These are phyloP conservation scores for Plusia festucae DNA, from an alignment of 2,888 invertebrate species.

Conservation along the genomic window DNA sequence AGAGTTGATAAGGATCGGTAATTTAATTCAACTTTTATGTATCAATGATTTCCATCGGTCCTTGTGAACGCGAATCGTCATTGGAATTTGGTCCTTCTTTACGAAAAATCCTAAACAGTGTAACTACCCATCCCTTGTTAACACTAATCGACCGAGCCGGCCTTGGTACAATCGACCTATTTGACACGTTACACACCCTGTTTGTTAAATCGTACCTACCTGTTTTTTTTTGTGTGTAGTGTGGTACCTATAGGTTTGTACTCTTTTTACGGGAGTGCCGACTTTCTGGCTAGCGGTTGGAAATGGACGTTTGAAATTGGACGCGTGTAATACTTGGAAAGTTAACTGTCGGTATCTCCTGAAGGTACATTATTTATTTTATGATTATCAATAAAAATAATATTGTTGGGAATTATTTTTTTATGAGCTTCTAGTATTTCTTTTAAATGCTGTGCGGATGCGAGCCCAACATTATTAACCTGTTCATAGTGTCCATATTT, in stretches of 20 bases:
- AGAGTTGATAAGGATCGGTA: no score
- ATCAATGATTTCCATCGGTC: no score
- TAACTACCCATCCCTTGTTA: slow-evolving; percentile 22
- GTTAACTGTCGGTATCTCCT: no score
- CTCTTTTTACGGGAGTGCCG: not conserved
- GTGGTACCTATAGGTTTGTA: not conserved
- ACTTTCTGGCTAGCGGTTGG: not conserved
- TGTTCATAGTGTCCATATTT: no score
- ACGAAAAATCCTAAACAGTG: slow-evolving; percentile 5
- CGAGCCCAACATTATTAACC: no score
- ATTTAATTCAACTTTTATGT: no score
- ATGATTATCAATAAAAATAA: no score
- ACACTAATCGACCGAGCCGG: slow-evolving; percentile 30
- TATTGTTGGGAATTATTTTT: no score
- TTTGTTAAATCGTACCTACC: slow-evolving; percentile 14
- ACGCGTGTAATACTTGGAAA: not conserved
- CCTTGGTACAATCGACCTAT: slow-evolving; percentile 53
- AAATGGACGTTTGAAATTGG: no score
- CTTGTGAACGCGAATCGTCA: not conserved
- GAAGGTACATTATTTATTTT: no score
- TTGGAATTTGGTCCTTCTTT: slow-evolving; percentile 5
- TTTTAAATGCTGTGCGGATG: no score
- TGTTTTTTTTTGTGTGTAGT: slow-evolving; percentile 23
- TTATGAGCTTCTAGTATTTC: no score
- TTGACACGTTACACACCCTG: slow-evolving; percentile 21